Evolutionary conservation across 1,140 invertebrate species (phyloP).

Genomic region (Steinernema khuongi): DNA sequence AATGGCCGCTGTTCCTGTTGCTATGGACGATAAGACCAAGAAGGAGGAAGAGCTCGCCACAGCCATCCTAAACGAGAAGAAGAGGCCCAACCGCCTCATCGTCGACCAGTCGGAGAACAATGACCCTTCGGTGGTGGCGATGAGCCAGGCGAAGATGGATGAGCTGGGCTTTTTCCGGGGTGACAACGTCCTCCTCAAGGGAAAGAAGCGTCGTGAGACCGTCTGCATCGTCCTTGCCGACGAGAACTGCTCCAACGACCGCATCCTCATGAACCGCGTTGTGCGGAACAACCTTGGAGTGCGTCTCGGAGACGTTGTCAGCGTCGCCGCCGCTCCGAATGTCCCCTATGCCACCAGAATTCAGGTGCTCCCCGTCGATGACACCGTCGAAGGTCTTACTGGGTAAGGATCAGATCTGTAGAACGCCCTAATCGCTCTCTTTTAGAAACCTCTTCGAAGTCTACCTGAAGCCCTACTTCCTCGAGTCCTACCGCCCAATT

Average conservation of each 20-base stretch:
- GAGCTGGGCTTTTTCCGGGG: conserved; percentile 93
- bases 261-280: conserved; percentile 96
- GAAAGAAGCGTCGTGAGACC: conserved; percentile 92
- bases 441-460: conserved; percentile 92
- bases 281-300: conserved; percentile 96
- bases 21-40: conserved; percentile 55
- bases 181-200: conserved; percentile 85
- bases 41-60: conserved; percentile 84
- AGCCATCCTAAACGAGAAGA: conserved; percentile 88
- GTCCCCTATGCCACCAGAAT: conserved; percentile 97
- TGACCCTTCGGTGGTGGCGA: conserved; percentile 30
- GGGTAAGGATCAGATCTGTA: conserved; percentile 67
- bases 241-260: conserved; percentile 89
- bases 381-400: conserved; percentile 93
- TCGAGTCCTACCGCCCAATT: conserved; percentile 96
- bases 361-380: conserved; percentile 96
- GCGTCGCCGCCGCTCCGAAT: conserved; percentile 77
- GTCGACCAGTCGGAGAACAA: conserved; percentile 72
- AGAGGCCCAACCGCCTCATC: conserved; percentile 96
- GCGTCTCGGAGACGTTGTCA: conserved; percentile 87
- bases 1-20: too few species aligned
- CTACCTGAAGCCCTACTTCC: conserved; percentile 97
- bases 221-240: conserved; percentile 96
- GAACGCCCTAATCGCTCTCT: conserved; percentile 24
- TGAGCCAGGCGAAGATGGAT: conserved; percentile 82